A percentile compares a stretch with the other conserved stretches of the same genome.
These are phyloP conservation scores for Grantiella picta DNA, from an alignment of 2,113 vertebrate genomes.

Conservation along the genomic window DNA sequence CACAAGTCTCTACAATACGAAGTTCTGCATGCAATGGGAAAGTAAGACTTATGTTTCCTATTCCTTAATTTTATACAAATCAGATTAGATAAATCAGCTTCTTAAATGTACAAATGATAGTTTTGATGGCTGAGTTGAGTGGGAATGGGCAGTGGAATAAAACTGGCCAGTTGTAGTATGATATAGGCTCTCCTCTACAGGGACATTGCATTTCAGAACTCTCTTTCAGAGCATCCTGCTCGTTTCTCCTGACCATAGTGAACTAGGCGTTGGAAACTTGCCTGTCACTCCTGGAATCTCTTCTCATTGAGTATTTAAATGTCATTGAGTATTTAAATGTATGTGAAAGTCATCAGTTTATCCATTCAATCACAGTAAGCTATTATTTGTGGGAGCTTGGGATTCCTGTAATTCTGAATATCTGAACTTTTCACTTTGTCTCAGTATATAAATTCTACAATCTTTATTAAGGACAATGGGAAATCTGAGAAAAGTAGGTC, in stretches of 20 bases:
- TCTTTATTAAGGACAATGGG: neutral
- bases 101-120: neutral
- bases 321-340: neutral
- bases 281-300: neutral
- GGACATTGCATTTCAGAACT: neutral
- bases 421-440: neutral
- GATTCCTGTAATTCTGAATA: neutral
- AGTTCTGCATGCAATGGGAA: neutral
- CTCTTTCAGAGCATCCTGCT: neutral
- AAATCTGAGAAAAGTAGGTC: neutral
- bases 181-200: neutral
- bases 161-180: neutral
- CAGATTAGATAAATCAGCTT: neutral
- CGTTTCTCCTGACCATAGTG: neutral
- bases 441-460: neutral
- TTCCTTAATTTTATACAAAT: neutral
- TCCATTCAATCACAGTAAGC: neutral
- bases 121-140: neutral
- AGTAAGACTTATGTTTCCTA: neutral
- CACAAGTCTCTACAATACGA: neutral
- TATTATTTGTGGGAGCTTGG: neutral
- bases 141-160: neutral
- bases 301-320: neutral
- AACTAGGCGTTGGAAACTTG: neutral
- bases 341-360: neutral